Evolutionary conservation across 2,113 vertebrate genomes (phyloP), one percentile per base, ranked within the genome.

Genomic region (Cichladusa arquata): DNA sequence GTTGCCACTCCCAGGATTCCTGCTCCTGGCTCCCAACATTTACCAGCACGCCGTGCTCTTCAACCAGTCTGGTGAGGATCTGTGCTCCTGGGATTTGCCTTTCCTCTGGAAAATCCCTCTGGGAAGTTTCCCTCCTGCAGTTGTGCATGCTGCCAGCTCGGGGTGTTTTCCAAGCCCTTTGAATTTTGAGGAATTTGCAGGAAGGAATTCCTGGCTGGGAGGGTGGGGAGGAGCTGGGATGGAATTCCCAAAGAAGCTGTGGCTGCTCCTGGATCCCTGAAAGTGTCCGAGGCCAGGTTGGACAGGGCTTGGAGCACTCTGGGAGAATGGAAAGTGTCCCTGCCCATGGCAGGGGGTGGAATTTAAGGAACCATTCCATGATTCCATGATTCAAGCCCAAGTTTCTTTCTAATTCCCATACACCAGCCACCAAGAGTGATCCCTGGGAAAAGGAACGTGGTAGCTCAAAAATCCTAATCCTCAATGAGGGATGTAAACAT

Each of bases 1-100:
- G 3, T 96, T 99, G 76, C 99, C 99, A 2, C 98, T 99, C 64
- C 99, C 99, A 2, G 99, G 99, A 11, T 99, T 99, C 96, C 98
- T 99, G 80, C 98, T 99, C n/a, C 97, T 99, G 62, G 98, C 98
- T 40, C 97, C 98, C 24, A 97, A 99, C 96, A 99, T 99, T 95
- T 99, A 99, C 98, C 98, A 97, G 40, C 99, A 99, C 8, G 97
- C 97, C 2, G 47, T 98, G 84, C 97, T 98, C 86, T 99, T 99
- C 98, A 99, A 56, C 96, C 98, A 99, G 86, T 99, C 98, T 12
- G 98, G 99, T 99, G 94, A 98, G 33, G 3, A 31, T 38, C 40
- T 8, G 2, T 28, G n/a, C 62, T 58, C 65, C 44, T 8, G 4
- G 11, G 4, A 5, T 9, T 12, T 47, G 34, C 61, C 26, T 20